Conservation (phyloP, 2,797 vertebrate genomes). For the Gobio occitaniae region DNA sequence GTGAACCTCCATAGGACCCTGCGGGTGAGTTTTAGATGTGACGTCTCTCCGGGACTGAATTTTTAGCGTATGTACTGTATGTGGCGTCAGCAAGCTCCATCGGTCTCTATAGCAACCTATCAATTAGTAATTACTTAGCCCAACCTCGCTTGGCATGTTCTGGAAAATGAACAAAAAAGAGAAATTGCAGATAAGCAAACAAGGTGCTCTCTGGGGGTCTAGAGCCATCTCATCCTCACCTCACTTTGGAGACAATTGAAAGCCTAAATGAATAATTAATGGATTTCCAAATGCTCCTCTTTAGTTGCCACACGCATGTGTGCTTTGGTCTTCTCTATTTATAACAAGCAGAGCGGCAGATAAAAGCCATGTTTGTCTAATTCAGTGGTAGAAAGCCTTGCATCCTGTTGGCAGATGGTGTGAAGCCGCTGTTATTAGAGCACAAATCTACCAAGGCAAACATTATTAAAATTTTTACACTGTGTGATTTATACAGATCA, state of each 20-base stretch:
- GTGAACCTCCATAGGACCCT: neutral
- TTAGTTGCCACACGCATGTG: neutral
- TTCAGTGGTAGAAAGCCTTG: neutral
- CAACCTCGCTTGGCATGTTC: neutral
- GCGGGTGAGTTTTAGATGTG: neutral
- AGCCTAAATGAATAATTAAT: slow-evolving; percentile 57
- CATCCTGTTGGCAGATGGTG: slow-evolving; percentile 1
- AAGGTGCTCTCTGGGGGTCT: slow-evolving; percentile 4
- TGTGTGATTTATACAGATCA: neutral
- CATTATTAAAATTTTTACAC: neutral
- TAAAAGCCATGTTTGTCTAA: slow-evolving; percentile 27
- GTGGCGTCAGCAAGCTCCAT: slow-evolving; percentile 23
- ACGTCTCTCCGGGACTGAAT: neutral
- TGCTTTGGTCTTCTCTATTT: slow-evolving; percentile 31
- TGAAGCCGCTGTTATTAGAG: too few species aligned
- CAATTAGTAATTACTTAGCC: slow-evolving; percentile 49
- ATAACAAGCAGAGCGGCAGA: slow-evolving; percentile 23
- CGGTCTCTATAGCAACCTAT: slow-evolving; percentile 58
- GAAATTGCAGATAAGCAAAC: slow-evolving; percentile 41
- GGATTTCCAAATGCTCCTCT: slow-evolving; percentile 50
- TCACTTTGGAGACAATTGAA: slow-evolving; percentile 38
- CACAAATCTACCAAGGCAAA: neutral
- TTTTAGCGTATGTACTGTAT: neutral
- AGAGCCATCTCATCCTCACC: slow-evolving; percentile 33
- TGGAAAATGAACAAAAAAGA: slow-evolving; percentile 27